A percentile compares a stretch with the other conserved stretches of the same genome.
Conservation (phyloP, 2,113 vertebrate species). For the Mesitornis unicolor region DNA sequence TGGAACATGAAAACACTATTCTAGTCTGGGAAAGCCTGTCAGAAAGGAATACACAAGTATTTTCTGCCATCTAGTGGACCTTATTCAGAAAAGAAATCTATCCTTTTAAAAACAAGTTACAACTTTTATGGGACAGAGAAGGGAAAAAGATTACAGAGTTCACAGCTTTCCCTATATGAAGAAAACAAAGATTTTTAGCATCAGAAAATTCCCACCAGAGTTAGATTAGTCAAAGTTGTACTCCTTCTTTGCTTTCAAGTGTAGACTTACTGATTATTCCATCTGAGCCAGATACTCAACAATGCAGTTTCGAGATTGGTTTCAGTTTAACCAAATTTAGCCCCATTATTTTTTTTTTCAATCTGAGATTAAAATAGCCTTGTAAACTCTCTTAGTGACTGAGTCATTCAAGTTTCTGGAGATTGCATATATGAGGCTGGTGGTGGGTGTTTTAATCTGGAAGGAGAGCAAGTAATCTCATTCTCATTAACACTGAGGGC, state of each 20-base stretch:
- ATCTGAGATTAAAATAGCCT: background rate
- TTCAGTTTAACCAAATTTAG: background rate
- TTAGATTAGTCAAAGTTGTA: background rate
- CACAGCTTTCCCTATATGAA: background rate
- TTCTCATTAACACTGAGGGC: background rate
- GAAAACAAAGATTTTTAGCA: background rate
- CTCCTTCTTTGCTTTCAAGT: background rate
- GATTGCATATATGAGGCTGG: background rate
- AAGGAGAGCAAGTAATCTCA: background rate
- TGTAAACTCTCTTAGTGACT: background rate
- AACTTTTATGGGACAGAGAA: background rate
- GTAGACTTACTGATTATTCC: background rate
- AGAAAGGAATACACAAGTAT: background rate
- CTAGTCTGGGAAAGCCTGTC: background rate
- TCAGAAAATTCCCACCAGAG: background rate
- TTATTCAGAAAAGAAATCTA: background rate
- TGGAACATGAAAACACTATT: background rate
- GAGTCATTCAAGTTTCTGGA: background rate
- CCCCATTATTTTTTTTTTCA: background rate
- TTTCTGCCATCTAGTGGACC: conserved; percentile 59
- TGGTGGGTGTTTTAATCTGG: too few species aligned
- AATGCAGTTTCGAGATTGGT: background rate
- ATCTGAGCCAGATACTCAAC: background rate
- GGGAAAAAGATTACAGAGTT: background rate
- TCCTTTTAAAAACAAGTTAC: background rate